Conservation (phyloP, 2,797 vertebrate species). For the Ctenopoma multispine region DNA sequence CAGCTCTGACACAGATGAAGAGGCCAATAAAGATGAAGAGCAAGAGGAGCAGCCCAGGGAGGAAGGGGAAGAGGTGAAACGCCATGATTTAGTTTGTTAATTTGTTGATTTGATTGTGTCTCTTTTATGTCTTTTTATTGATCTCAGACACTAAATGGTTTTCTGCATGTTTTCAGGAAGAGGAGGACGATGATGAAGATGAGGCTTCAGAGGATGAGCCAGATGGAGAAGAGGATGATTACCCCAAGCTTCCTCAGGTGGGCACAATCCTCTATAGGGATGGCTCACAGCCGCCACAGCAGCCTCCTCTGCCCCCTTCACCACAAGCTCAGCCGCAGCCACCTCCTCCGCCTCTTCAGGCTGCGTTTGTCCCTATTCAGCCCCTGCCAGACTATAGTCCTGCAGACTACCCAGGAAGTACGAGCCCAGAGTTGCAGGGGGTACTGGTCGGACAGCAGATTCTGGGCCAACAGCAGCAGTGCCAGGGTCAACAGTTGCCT, state of each 20-base stretch:
- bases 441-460: conserved; percentile 93
- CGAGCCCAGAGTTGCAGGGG: conserved; percentile 94
- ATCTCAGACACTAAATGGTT: background rate
- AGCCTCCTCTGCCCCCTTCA: conserved; percentile 83
- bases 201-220: conserved; percentile 78
- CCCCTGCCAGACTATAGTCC: conserved; percentile 93
- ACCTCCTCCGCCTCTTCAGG: conserved; percentile 85
- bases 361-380: conserved; percentile 93
- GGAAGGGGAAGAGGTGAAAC: conserved; percentile 72
- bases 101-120: background rate
- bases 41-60: conserved; percentile 74
- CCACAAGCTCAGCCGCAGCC: conserved; percentile 88
- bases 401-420: conserved; percentile 90
- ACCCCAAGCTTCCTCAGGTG: conserved; percentile 93
- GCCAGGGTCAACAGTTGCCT: conserved; percentile 85
- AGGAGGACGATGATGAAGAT: conserved; percentile 76
- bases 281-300: conserved; percentile 85
- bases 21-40: conserved; percentile 86
- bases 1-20: conserved; percentile 87
- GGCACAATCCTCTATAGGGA: conserved; percentile 91
- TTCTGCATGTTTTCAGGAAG: conserved; percentile 62
- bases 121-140: background rate
- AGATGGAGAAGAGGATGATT: conserved; percentile 82
- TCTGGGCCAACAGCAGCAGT: conserved; percentile 88
- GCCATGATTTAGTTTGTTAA: background rate